phyloP scores from a whole-genome alignment of 1,140 invertebrate species.

The Zaprionus nigranus region DNA sequence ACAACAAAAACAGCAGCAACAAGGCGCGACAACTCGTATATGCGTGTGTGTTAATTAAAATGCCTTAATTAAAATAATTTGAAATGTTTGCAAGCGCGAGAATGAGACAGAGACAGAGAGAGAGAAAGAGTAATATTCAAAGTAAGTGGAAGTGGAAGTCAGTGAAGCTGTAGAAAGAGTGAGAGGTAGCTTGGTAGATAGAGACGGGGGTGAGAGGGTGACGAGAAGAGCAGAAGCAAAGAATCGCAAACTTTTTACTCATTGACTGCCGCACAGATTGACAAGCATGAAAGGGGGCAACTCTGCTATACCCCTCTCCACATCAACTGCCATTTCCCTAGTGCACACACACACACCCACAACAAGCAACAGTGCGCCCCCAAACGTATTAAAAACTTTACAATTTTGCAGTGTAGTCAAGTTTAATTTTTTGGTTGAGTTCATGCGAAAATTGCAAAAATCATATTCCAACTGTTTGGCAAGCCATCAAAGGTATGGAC shows the following conservation, averaged over 20 bases:
- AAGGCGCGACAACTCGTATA: constrained; percentile 18
- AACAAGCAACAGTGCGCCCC: constrained; percentile 13
- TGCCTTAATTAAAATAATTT: constrained; percentile 79
- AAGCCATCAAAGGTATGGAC: constrained; percentile 75
- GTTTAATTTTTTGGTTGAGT: constrained; percentile 82
- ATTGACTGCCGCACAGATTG: constrained; percentile 72
- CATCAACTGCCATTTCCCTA: neutral
- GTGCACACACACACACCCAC: neutral
- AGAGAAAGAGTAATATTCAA: neutral
- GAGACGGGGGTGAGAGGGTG: constrained; percentile 16
- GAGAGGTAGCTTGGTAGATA: neutral
- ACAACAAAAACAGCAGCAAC: constrained; percentile 22
- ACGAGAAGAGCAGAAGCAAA: constrained; percentile 19
- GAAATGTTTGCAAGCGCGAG: constrained; percentile 57
- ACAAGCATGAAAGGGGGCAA: constrained; percentile 62
- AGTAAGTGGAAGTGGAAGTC: constrained; percentile 2
- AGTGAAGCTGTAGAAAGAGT: neutral
- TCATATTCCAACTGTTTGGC: constrained; percentile 82
- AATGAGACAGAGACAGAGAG: constrained; percentile 8
- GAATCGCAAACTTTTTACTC: constrained; percentile 46
- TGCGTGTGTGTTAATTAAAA: constrained; percentile 74
- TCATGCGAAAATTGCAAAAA: constrained; percentile 82
- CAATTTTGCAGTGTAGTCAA: constrained; percentile 77
- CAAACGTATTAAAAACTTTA: constrained; percentile 81
- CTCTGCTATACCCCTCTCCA: constrained; percentile 23